Evolutionary conservation across 1,140 invertebrate species (phyloP).

Genomic region (Andricus grossulariae): DNA sequence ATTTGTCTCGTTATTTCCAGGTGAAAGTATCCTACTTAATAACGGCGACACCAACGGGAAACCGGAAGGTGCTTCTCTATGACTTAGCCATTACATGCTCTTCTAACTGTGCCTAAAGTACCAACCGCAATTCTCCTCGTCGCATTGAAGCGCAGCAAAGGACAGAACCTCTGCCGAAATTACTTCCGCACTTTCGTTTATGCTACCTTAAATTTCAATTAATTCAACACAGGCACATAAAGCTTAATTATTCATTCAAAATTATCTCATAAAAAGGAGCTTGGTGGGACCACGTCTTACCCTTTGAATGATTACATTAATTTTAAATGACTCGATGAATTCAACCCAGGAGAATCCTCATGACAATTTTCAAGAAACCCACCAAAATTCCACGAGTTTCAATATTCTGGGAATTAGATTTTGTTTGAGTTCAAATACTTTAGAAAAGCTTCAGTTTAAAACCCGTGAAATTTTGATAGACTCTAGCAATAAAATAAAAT

Average conservation of each 20-base stretch:
- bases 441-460: neutral
- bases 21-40: constrained; percentile 25
- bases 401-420: too few species aligned
- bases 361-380: too few species aligned
- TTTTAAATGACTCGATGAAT: neutral
- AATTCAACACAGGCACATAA: too few species aligned
- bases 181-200: constrained; percentile 5
- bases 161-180: neutral
- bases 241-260: too few species aligned
- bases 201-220: neutral
- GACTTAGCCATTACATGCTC: neutral
- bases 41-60: constrained; percentile 7
- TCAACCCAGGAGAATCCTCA: neutral
- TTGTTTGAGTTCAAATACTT: too few species aligned
- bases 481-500: neutral
- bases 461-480: neutral
- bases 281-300: neutral
- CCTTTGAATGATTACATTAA: neutral
- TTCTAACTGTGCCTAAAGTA: neutral
- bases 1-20: constrained; percentile 39
- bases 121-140: neutral
- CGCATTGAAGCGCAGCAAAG: neutral
- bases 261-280: neutral
- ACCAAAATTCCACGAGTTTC: too few species aligned
- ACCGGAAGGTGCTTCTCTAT: constrained; percentile 16